phyloP scores from a whole-genome alignment of 2,113 vertebrate genomes.

The Rhinoderma darwinii region DNA sequence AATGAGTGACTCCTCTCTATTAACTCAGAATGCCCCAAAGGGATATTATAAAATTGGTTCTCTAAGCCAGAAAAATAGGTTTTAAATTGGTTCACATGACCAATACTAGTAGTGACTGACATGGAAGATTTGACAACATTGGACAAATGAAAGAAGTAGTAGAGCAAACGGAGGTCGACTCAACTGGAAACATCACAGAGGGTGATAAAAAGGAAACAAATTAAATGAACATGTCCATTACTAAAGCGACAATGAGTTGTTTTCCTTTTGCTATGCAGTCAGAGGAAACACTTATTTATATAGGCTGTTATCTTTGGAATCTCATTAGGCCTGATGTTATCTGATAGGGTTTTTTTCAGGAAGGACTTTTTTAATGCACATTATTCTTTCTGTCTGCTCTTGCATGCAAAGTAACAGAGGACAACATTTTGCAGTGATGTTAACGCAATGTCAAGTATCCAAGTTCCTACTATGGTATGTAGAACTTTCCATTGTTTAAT shows the following conservation, averaged over 20 bases:
- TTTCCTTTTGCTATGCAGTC: background rate
- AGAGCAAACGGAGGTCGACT: background rate
- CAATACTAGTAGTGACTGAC: too few relatives aligned
- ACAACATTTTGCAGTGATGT: background rate
- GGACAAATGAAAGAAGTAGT: too few relatives aligned
- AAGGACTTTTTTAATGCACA: conserved; percentile 11
- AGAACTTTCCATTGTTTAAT: background rate
- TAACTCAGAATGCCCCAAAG: too few relatives aligned
- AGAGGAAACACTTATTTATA: background rate
- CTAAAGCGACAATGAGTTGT: background rate
- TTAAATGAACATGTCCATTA: background rate
- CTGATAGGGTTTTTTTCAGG: background rate
- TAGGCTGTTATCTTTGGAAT: background rate
- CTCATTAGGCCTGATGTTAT: background rate
- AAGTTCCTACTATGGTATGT: background rate
- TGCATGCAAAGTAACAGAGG: background rate
- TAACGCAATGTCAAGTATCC: background rate
- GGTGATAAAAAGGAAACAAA: background rate
- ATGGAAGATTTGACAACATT: too few relatives aligned
- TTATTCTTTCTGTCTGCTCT: background rate
- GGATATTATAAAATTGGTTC: too few relatives aligned
- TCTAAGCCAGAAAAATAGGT: too few relatives aligned
- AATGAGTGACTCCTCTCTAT: too few relatives aligned
- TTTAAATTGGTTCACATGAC: too few relatives aligned
- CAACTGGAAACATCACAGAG: background rate